Conservation (phyloP, 2,888 invertebrate species). For the Agrenia bidenticulata region DNA sequence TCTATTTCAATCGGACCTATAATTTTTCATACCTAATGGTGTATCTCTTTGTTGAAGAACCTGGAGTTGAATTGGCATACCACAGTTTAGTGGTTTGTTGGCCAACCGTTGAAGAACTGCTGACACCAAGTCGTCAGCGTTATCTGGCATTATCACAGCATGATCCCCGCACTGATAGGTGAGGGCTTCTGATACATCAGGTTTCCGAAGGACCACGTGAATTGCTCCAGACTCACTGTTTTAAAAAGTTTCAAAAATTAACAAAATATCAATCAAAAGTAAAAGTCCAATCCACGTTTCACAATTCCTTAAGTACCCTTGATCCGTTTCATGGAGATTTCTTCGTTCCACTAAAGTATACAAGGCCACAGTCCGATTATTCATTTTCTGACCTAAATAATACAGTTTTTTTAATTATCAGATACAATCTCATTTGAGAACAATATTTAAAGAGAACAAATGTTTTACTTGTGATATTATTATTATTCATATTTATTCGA, state of each 20-base stretch:
- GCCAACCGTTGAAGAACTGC: conserved; percentile 69
- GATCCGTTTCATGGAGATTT: conserved; percentile 58
- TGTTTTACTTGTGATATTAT: conserved; percentile 41
- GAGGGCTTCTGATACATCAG: conserved; percentile 58
- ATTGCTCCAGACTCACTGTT: conserved; percentile 60
- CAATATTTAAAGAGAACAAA: too few relatives aligned
- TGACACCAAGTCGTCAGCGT: conserved; percentile 75
- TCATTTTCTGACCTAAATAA: conserved; percentile 65
- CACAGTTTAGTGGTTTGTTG: conserved; percentile 68
- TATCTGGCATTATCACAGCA: conserved; percentile 84
- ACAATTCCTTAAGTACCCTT: conserved; percentile 56
- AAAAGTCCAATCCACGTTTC: not conserved
- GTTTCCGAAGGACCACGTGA: conserved; percentile 58
- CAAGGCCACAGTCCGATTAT: conserved; percentile 67
- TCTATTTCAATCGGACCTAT: too few relatives aligned
- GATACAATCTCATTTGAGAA: too few relatives aligned
- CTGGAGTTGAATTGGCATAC: conserved; percentile 71
- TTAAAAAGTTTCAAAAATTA: not conserved
- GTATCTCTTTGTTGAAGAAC: conserved; percentile 83
- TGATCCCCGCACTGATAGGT: conserved; percentile 89
- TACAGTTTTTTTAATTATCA: too few relatives aligned
- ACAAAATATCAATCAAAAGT: not conserved
- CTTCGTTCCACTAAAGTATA: conserved; percentile 59
- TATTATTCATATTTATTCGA: conserved; percentile 43
- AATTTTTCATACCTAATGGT: conserved; percentile 77